phyloP scores from a whole-genome alignment of 2,888 invertebrate species.

The Mongoloraphidia duomilia region DNA sequence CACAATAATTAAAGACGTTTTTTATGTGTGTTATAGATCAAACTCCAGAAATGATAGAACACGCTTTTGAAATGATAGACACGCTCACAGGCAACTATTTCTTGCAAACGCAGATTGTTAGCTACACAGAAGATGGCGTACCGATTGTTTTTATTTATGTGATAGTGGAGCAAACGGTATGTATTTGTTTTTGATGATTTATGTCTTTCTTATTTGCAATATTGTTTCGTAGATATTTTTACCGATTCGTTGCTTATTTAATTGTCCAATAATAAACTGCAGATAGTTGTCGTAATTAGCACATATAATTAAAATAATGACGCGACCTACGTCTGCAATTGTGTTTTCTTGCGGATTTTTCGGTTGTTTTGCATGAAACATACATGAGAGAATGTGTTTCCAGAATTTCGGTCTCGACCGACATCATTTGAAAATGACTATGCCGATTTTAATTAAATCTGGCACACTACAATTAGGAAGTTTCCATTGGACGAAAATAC shows the following conservation, averaged over 20 bases:
- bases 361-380: too few relatives aligned
- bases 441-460: too few relatives aligned
- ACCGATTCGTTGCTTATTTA: slow-evolving; percentile 4
- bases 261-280: neutral
- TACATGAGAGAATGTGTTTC: too few relatives aligned
- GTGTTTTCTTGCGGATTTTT: too few relatives aligned
- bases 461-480: too few relatives aligned
- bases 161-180: slow-evolving; percentile 55
- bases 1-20: too few relatives aligned
- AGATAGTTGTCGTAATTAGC: too few relatives aligned
- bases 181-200: slow-evolving; percentile 17
- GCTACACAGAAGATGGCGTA: slow-evolving; percentile 62
- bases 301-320: too few relatives aligned
- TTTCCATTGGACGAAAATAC: too few relatives aligned
- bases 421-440: too few relatives aligned
- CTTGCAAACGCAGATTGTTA: slow-evolving; percentile 78
- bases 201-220: slow-evolving; percentile 6
- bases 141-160: slow-evolving; percentile 75
- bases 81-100: slow-evolving; percentile 69
- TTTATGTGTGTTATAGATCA: slow-evolving; percentile 25
- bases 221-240: slow-evolving; percentile 9
- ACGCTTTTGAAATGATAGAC: slow-evolving; percentile 63
- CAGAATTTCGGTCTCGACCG: too few relatives aligned
- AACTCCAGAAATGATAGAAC: slow-evolving; percentile 51
- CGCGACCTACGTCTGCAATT: too few relatives aligned